Evolutionary conservation across 2,888 invertebrate genomes (phyloP), one percentile per base, ranked within the genome.

Genomic region (Cephalotes varians): DNA sequence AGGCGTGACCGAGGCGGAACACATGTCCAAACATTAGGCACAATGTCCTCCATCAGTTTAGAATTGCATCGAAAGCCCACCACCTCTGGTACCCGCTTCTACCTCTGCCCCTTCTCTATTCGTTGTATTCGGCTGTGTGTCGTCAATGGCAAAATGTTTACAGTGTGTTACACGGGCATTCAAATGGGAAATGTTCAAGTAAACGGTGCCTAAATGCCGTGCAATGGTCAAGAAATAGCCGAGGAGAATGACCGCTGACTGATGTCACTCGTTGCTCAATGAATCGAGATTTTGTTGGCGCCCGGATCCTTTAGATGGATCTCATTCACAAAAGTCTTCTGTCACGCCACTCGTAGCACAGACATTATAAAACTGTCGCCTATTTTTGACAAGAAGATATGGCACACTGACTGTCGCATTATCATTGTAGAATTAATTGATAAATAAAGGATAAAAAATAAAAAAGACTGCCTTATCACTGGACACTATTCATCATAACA

Each of bases 1-100:
- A 93, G 94, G 94, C 94, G 94, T 94, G 93, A 94, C 94, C 91
- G 91, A 91, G 93, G 93, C 93, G 94, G 93, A 94, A 94, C 94
- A 94, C 94, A 94, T 94, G 94, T 94, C 94, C 94, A 94, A 94
- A 94, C 94, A 94, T 93, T 91, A 91, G 89, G 89, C 89, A 94
- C 94, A 94, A 94, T 94, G 93, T 92, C 90, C 92, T 91, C 56
- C 71, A 88, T 91, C 91, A 88, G 92, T 92, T 76, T 90, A 90
- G 91, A 91, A 92, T 92, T 89, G 90, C 91, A 56, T 79, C 77
- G 71, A 71, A 79, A 71, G 44, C 71, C 44, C 34, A 15, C 49
- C 84, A 84, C 85, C 87, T 81, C 81, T 74, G 85, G 76, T 74
- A 71, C 76, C 85, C 85, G 87, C 79, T 84, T 77, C 82, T 18